Base-by-base conservation (phyloP, 2,113 vertebrate species). In the Rhinolophus sinicus region DNA sequence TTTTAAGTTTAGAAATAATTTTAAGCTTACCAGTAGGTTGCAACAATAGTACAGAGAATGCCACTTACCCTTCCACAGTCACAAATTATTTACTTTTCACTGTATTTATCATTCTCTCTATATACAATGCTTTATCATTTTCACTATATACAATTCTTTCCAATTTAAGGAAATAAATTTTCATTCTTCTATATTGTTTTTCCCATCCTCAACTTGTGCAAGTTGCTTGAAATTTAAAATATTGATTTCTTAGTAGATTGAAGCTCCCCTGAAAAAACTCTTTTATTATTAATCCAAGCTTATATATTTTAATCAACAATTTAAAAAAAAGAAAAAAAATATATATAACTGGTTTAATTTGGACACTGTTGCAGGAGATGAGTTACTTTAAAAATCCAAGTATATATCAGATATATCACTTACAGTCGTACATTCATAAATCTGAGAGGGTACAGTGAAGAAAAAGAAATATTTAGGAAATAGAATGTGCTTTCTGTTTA, bases 171-270 rank as follows among this genome's bases (percentile, higher is more conserved):
- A 93, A 58, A 18, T 86, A 47, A 72, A 40, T 90, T 92, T 90
- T 88, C 18, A 64, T 47, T 80, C 8, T 93, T 92, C 4, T 87
- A 26, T 56, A 67, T 94, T 90, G 60, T 90, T 94, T 86, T 16
- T 82, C 21, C 24, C 26, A 7, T 76, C n/a, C 28, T 93, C 62
- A 82, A 24, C n/a, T 82, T 93, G 35, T 64, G 22, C 56, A 87
- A 90, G 47, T 50, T 52, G 13, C 38, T 84, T 88, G 30, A 95
- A 87, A 83, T 91, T 93, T 83, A 83, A 77, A 80, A 87, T 70
- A 76, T 21, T 83, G n/a, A 82, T 93, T 82, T 90, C 19, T 93
- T 88, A 90, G 33, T 95, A 81, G 14, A 58, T 90, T 82, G 47
- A 86, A 82, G 54, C 90, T 93, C n/a, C 90, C 44, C 38, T 73